A percentile compares a stretch with the other conserved stretches of the same genome.
These are phyloP conservation scores for Pristis pectinata DNA, from an alignment of 2,797 vertebrate species.

Conservation along the genomic window DNA sequence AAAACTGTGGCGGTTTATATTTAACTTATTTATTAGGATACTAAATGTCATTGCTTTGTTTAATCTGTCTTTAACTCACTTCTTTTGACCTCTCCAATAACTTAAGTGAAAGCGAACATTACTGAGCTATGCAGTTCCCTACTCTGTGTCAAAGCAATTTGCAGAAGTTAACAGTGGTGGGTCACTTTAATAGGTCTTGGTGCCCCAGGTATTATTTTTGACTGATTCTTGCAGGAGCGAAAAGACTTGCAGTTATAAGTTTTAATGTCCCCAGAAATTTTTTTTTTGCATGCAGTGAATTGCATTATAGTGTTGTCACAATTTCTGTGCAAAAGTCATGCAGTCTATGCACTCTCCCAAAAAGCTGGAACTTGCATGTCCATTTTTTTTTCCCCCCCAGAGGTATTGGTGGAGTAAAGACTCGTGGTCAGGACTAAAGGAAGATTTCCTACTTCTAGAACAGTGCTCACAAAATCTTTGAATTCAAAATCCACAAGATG, in stretches of 20 bases:
- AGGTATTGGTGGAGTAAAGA: neutral
- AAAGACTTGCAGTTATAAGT: neutral
- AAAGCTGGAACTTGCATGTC: neutral
- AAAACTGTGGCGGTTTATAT: neutral
- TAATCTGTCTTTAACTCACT: neutral
- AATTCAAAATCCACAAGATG: neutral
- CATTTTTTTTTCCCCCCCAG: neutral
- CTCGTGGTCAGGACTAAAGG: neutral
- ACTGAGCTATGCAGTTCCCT: neutral
- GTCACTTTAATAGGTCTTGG: neutral
- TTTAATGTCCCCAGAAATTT: neutral
- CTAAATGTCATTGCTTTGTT: neutral
- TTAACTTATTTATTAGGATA: neutral
- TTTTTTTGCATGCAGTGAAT: neutral
- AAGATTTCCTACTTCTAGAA: neutral
- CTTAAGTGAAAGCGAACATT: neutral
- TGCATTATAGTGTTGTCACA: neutral
- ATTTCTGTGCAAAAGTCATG: neutral
- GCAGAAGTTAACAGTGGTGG: neutral
- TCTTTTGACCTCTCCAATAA: neutral
- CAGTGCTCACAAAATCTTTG: neutral
- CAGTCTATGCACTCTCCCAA: neutral
- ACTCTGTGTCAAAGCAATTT: neutral
- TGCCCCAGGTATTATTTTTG: neutral
- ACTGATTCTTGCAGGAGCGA: neutral